phyloP scores from a whole-genome alignment of 92 coral and sea anemone species.

The Zoanthus solanderi region DNA sequence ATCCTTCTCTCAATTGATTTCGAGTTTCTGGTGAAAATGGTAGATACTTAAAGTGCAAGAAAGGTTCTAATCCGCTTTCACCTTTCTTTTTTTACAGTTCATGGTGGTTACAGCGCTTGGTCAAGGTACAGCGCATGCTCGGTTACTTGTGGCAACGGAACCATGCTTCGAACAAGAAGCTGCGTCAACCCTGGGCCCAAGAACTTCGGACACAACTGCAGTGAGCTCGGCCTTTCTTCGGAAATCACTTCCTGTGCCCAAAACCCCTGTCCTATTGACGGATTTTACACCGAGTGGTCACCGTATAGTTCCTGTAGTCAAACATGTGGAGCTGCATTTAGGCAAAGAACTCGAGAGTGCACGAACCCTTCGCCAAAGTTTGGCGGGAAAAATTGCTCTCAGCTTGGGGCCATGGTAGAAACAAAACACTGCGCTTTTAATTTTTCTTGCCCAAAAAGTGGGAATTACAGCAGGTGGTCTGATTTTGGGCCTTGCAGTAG shows the following conservation, averaged over 20 bases:
- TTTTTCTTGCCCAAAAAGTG: conserved; percentile 74
- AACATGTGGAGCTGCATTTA: conserved; percentile 79
- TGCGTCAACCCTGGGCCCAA: conserved; percentile 71
- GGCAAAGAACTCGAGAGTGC: conserved; percentile 68
- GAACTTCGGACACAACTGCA: conserved; percentile 65
- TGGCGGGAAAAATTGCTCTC: conserved; percentile 81
- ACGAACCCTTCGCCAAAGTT: conserved; percentile 75
- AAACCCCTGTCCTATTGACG: conserved; percentile 79
- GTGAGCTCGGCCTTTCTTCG: conserved; percentile 56
- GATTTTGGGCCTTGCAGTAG: conserved; percentile 74
- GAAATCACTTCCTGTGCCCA: conserved; percentile 36
- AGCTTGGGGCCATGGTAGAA: conserved; percentile 61
- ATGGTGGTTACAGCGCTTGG: conserved; percentile 67
- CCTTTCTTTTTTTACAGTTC: conserved; percentile 46
- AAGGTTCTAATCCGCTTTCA: neutral
- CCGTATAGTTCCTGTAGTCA: conserved; percentile 70
- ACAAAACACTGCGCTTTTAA: conserved; percentile 38
- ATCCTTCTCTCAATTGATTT: no score
- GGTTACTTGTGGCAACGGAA: conserved; percentile 68
- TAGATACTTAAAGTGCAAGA: neutral
- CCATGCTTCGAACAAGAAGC: conserved; percentile 50
- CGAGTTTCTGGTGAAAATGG: neutral
- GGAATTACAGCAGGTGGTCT: conserved; percentile 86
- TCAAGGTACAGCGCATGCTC: conserved; percentile 66
- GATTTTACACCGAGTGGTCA: conserved; percentile 80